These are phyloP conservation scores for Mobula birostris DNA, from an alignment of 2,113 vertebrate genomes.

Conservation along the genomic window DNA sequence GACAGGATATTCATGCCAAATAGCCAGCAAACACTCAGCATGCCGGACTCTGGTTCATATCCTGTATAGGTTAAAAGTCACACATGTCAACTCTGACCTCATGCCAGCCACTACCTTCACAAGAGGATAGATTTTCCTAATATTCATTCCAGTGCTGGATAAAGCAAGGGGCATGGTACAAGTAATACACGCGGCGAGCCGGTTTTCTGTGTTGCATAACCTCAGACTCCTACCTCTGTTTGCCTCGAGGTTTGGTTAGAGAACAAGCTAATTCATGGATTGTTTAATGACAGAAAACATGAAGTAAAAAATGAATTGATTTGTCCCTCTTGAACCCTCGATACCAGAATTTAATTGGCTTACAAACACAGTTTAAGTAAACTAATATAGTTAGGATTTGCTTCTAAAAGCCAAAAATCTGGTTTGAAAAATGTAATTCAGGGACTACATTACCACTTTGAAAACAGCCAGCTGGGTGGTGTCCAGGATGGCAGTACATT, in stretches of 20 bases:
- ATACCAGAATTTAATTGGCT: background rate
- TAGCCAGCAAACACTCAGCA: conserved; percentile 24
- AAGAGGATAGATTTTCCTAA: conserved; percentile 11
- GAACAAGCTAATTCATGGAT: background rate
- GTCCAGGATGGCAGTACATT: conserved; percentile 20
- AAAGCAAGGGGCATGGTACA: background rate
- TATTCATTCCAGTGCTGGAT: background rate
- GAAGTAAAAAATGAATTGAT: background rate
- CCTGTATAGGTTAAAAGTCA: conserved; percentile 16
- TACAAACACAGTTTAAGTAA: background rate
- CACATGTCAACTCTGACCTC: conserved; percentile 9
- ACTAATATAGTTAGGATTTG: background rate
- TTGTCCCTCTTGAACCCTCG: conserved; percentile 10
- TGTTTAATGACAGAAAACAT: background rate
- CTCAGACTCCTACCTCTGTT: background rate
- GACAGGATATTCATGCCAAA: conserved; percentile 16
- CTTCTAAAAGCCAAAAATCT: conserved; percentile 1
- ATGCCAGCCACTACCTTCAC: background rate
- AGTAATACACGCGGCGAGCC: background rate
- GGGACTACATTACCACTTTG: background rate
- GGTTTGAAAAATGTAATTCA: background rate
- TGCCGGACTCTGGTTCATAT: conserved; percentile 24
- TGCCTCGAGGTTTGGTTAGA: background rate
- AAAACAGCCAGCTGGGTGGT: background rate
- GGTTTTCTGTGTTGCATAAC: background rate